phyloP scores from a whole-genome alignment of 2,113 vertebrate genomes.

The Microcebus jonahi region DNA sequence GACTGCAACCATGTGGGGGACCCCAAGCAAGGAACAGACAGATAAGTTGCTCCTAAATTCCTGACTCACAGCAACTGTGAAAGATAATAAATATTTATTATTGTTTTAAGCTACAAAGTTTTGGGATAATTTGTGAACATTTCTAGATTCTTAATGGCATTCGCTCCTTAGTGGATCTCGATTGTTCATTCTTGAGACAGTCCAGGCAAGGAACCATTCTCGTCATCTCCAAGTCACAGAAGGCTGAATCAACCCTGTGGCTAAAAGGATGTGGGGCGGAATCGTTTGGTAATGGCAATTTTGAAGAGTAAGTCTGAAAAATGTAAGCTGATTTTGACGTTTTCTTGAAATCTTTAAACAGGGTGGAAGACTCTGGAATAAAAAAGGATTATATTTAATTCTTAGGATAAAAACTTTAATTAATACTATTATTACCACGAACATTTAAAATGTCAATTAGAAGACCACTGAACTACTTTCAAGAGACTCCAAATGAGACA shows the following conservation, averaged over 20 bases:
- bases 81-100: not conserved
- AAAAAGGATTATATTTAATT: slow-evolving; percentile 5
- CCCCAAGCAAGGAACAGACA: not conserved
- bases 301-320: slow-evolving; percentile 49
- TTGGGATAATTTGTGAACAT: not conserved
- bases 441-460: not conserved
- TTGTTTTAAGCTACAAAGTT: not conserved
- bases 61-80: not conserved
- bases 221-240: slow-evolving; percentile 16
- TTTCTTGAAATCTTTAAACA: slow-evolving; percentile 64
- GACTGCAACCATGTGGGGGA: not conserved
- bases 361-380: slow-evolving; percentile 65
- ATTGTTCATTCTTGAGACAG: not conserved
- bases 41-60: not conserved
- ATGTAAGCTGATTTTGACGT: not conserved
- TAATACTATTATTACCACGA: not conserved
- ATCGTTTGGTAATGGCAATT: slow-evolving; percentile 65
- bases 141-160: not conserved
- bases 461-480: not conserved
- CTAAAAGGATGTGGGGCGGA: slow-evolving; percentile 37
- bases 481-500: not conserved
- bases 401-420: not conserved
- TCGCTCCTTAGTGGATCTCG: not conserved
- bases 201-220: not conserved
- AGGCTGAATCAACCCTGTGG: not conserved